Conservation (phyloP, 2,888 invertebrate genomes). For the Xestia ashworthii region DNA sequence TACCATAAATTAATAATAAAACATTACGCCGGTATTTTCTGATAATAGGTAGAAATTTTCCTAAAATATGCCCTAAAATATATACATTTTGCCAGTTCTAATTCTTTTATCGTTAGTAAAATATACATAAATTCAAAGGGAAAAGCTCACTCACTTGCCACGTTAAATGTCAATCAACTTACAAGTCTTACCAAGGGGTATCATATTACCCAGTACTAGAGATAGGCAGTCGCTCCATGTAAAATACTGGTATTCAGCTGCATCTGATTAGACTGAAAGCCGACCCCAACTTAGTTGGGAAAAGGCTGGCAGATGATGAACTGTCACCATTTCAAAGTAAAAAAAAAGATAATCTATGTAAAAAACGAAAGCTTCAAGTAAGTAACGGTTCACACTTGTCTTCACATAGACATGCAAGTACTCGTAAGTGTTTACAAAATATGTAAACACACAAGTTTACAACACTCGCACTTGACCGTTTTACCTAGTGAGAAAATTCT, state of each 20-base stretch:
- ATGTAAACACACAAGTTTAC: neutral
- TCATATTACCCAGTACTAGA: too few relatives aligned
- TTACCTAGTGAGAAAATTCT: slow-evolving; percentile 9
- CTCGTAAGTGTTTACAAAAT: slow-evolving; percentile 26
- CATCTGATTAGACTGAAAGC: too few relatives aligned
- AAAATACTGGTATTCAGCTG: too few relatives aligned
- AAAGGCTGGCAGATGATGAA: too few relatives aligned
- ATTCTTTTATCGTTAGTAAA: neutral
- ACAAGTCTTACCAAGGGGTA: too few relatives aligned
- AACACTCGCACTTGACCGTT: slow-evolving; percentile 34
- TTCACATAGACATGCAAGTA: slow-evolving; percentile 3
- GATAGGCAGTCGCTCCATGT: too few relatives aligned
- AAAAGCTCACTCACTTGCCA: neutral
- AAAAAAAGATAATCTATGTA: neutral
- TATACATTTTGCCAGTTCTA: neutral
- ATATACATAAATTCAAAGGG: neutral
- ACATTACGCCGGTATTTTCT: neutral
- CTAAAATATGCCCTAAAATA: neutral
- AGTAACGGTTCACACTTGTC: slow-evolving; percentile 32
- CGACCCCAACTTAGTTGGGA: too few relatives aligned
- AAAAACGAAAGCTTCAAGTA: slow-evolving; percentile 25
- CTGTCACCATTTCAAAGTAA: neutral
- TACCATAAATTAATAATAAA: neutral
- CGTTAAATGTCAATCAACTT: neutral
- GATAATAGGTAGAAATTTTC: neutral